A percentile compares a stretch with the other conserved stretches of the same genome.
These are phyloP conservation scores for Grallaria varia DNA, from an alignment of 2,113 vertebrate genomes.

Conservation along the genomic window DNA sequence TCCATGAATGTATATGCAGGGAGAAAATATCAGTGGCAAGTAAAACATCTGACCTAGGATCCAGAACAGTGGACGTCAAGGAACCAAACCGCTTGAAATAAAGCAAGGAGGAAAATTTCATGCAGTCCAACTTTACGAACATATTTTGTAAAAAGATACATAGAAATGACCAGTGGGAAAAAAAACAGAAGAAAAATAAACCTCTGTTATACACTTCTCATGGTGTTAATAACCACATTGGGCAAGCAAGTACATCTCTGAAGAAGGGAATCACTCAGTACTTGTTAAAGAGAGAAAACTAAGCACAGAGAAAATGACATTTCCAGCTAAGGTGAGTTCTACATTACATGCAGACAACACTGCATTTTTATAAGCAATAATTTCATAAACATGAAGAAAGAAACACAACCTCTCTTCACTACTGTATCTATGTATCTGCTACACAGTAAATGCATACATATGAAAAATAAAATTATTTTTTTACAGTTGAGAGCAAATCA, in stretches of 20 bases:
- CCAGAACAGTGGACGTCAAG: fast-evolving
- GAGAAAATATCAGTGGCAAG: background rate
- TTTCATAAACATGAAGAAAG: background rate
- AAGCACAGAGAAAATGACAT: background rate
- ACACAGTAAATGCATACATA: background rate
- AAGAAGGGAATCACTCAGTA: background rate
- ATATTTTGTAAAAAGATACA: background rate
- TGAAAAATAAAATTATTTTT: background rate
- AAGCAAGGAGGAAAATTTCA: background rate
- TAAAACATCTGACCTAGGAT: background rate
- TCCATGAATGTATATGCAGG: background rate
- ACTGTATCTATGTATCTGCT: background rate
- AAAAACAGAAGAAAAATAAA: background rate
- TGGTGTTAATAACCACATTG: background rate
- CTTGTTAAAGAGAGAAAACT: background rate
- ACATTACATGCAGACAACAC: background rate
- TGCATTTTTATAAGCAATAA: background rate
- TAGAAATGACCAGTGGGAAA: background rate
- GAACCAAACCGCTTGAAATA: background rate
- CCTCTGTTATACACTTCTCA: background rate
- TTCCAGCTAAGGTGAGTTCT: background rate
- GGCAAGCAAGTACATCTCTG: background rate
- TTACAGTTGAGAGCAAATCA: background rate
- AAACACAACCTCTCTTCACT: background rate
- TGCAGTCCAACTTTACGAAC: background rate